Evolutionary conservation across 2,888 invertebrate species (phyloP).

Genomic region (Platynereis dumerilii): DNA sequence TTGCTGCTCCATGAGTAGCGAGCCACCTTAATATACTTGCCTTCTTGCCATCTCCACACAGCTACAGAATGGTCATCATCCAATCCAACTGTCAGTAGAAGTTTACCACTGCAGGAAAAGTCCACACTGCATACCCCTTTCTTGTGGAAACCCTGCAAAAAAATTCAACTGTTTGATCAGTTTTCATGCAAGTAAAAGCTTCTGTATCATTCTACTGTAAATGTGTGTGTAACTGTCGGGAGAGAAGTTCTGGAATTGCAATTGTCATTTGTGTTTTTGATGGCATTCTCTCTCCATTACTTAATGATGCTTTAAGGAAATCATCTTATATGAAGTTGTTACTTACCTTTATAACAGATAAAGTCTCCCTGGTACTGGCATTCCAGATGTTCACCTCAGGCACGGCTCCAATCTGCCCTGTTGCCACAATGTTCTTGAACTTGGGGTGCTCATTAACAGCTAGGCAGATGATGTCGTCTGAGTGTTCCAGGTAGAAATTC

Average conservation of each 20-base stretch:
- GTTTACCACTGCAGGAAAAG: conserved; percentile 63
- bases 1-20: no score
- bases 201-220: no score
- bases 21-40: conserved; percentile 44
- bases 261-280: no score
- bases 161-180: no score
- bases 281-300: no score
- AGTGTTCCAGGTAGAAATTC: conserved; percentile 62
- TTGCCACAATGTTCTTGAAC: conserved; percentile 59
- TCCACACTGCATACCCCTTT: conserved; percentile 61
- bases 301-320: no score
- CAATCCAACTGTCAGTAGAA: conserved; percentile 59
- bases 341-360: conserved; percentile 46
- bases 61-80: conserved; percentile 56
- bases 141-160: conserved; percentile 41
- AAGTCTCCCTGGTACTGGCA: conserved; percentile 55
- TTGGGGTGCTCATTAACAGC: conserved; percentile 61
- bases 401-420: conserved; percentile 61
- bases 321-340: no score
- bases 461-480: conserved; percentile 63
- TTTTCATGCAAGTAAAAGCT: no score
- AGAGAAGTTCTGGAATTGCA: no score
- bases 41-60: conserved; percentile 64
- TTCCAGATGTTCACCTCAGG: conserved; percentile 62
- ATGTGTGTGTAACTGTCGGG: no score